Base-by-base conservation (phyloP, 2,888 invertebrate species). In the Alloscopus bannaensis region DNA sequence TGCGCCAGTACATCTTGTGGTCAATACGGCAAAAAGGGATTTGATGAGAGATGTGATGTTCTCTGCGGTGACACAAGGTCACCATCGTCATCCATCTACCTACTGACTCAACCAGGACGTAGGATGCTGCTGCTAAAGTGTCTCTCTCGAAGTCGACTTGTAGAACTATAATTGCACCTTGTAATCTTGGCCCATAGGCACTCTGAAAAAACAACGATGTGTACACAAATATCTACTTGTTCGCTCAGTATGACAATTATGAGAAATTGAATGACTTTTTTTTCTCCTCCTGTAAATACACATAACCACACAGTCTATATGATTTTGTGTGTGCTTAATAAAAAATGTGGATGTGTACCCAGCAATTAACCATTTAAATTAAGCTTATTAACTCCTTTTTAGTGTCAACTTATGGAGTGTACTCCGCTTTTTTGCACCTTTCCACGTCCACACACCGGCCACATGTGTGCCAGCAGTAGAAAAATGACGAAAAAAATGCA, bases 291-390 rank as follows among this genome's bases (percentile, higher is more conserved):
- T 36, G 8, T 4, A 3, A 55, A 55, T 3, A 3, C 55, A 8
- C 24, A 22, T 55, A n/a, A n/a, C n/a, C n/a, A n/a, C n/a, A n/a
- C n/a, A n/a, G 4, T 22, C 24, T 55, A 55, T 8, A 22, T 59
- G 40, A 22, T 62, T 47, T 66, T 66, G 68, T 68, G 68, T 59
- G 52, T 60, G 42, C n/a, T n/a, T n/a, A 76, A 59, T 18, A 36
- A 36, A 36, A 36, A 13, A n/a, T 47, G 18, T 6, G 40, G 29
- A 50, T 68, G 55, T 68, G 55, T 76, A 50, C 45, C 45, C 28
- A 76, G 68, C 66, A 76, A 76, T 76, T 76, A 76, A 76, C 68
- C 66, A 60, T 76, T 73, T 68, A 76, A 76, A 76, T 76, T 68
- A 76, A 76, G 68, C 66, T 57, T 76, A 76, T 76, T 76, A 76